Base-by-base conservation (phyloP, 2,797 vertebrate species). In the Rhodeus uyekii region DNA sequence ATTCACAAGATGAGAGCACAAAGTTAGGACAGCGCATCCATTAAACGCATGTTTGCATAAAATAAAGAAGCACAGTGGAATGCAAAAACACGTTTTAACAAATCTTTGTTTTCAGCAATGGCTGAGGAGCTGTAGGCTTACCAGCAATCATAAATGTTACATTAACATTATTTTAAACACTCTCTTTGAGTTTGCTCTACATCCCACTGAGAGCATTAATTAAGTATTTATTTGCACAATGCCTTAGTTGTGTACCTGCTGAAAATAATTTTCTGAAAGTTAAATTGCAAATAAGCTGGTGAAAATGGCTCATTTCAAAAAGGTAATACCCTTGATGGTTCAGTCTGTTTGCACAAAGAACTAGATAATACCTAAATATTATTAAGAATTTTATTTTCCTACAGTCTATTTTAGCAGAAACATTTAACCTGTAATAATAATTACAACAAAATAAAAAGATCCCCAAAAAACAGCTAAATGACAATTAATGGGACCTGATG, bases 221-320 rank as follows among this genome's bases (percentile, higher is more conserved):
- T 36, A 68, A 74, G 79, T 74, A 86, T 73, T 84, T 73, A 79
- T 87, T 78, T 78, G 80, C 69, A 84, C 81, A 73, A 64, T 60
- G 73, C 63, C 63, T 80, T n/a, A n/a, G n/a, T n/a, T 83, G 79
- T 76, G 78, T 64, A 50, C 77, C 60, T 22, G 13, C 71, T 80
- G 14, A 69, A 81, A 77, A 36, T 79, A 38, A 78, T 86, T 83
- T 84, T 42, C 58, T 19, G 44, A 13, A 78, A 55, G n/a, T n/a
- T n/a, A 53, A 53, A n/a, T 12, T 55, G n/a, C n/a, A 55, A 14
- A 27, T 27, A 53, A 75, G 73, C 67, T 76, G 50, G 18, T 58
- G 61, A 84, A 58, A 46, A 39, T 1, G 12, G 32, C 68, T 73
- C 14, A 67, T 73, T 76, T 72, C n/a, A 34, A 38, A 44, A 22